Conservation (phyloP, 2,888 invertebrate genomes). For the Papilio demoleus region DNA sequence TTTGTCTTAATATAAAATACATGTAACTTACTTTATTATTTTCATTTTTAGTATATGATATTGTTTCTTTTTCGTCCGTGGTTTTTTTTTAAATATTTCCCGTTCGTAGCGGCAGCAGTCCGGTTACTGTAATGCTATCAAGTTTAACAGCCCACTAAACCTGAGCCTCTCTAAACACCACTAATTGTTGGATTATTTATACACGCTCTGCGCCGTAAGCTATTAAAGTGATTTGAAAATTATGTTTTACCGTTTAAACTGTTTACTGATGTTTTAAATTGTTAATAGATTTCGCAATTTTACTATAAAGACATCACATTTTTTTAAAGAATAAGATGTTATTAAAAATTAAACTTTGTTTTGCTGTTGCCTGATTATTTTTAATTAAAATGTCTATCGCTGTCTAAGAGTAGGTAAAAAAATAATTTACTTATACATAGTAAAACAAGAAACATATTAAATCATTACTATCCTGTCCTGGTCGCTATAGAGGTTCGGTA, state of each 20-base stretch:
- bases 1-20: no score
- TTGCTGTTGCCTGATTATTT: no score
- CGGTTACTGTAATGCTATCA: constrained; percentile 70
- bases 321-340: no score
- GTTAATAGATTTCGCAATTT: background rate
- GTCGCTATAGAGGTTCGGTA: no score
- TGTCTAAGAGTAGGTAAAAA: no score
- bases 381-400: no score
- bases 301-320: background rate
- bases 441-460: no score
- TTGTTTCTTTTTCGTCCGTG: background rate
- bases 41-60: no score
- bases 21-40: no score
- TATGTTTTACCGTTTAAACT: constrained; percentile 19
- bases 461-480: no score
- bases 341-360: no score
- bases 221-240: constrained; percentile 27
- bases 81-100: background rate
- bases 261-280: constrained; percentile 9
- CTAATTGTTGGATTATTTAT: constrained; percentile 78
- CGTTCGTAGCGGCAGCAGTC: constrained; percentile 46
- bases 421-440: no score
- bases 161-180: constrained; percentile 67
- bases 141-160: constrained; percentile 79
- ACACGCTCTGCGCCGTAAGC: constrained; percentile 43